Conservation (phyloP, 35 echinoderm and acorn worm genomes). For the Chiridota heheva region DNA sequence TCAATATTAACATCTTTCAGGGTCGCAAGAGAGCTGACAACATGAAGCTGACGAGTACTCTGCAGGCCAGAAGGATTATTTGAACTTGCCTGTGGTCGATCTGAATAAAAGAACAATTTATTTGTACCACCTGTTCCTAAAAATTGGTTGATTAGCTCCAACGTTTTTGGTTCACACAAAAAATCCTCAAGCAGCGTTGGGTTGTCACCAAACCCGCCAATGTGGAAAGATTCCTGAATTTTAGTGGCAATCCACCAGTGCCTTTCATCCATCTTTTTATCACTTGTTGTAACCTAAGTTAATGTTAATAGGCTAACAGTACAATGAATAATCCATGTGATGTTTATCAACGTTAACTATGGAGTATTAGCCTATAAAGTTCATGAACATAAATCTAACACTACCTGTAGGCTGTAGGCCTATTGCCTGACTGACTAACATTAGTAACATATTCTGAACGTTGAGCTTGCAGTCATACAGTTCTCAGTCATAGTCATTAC, state of each 20-base stretch:
- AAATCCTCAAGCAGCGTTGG: conserved; percentile 95
- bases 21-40: conserved; percentile 80
- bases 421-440: too few relatives aligned
- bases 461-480: too few relatives aligned
- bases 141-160: conserved; percentile 95
- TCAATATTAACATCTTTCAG: conserved; percentile 98
- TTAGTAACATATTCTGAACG: too few relatives aligned
- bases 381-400: too few relatives aligned
- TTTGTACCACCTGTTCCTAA: conserved; percentile 88
- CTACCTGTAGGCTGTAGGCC: too few relatives aligned
- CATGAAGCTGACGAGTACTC: conserved; percentile 93
- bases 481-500: too few relatives aligned
- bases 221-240: conserved; percentile 99
- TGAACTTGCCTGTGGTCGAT: conserved; percentile 79
- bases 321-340: too few relatives aligned
- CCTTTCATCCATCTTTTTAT: conserved; percentile 98
- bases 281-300: too few relatives aligned
- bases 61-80: conserved; percentile 76
- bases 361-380: too few relatives aligned
- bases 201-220: conserved; percentile 96
- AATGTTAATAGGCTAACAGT: too few relatives aligned
- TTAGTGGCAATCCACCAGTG: conserved; percentile 99
- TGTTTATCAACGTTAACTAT: too few relatives aligned
- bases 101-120: conserved; percentile 99
- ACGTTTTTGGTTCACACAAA: conserved; percentile 73